phyloP scores from a whole-genome alignment of 2,797 vertebrate genomes.

The Pitangus sulphuratus region DNA sequence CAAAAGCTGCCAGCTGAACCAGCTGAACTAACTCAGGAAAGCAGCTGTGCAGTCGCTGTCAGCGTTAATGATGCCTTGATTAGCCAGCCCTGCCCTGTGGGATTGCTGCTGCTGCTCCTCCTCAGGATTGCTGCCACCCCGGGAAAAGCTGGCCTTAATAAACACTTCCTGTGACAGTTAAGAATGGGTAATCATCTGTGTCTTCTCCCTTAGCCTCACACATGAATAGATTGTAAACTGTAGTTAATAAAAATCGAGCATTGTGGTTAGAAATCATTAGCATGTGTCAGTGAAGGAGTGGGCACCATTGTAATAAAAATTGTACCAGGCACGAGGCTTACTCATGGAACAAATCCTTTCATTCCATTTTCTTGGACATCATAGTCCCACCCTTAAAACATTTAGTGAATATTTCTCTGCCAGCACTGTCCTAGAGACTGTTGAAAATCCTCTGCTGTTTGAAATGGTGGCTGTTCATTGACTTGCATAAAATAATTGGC shows the following conservation, averaged over 20 bases:
- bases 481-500: constrained; percentile 61
- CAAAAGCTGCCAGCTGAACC: background rate
- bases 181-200: background rate
- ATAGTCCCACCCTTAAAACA: background rate
- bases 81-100: background rate
- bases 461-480: constrained; percentile 36
- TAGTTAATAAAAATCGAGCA: too few relatives aligned
- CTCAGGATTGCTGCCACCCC: background rate
- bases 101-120: background rate
- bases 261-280: too few relatives aligned
- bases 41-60: background rate
- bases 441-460: constrained; percentile 3
- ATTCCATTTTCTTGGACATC: background rate
- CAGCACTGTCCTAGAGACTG: background rate
- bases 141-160: background rate
- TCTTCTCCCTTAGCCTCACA: too few relatives aligned
- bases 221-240: too few relatives aligned
- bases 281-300: background rate
- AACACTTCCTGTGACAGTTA: background rate
- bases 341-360: background rate
- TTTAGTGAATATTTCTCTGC: background rate
- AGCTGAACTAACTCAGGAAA: background rate
- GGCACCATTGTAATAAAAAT: background rate
- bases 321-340: background rate
- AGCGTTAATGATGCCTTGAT: background rate